Evolutionary conservation across 2,888 invertebrate genomes (phyloP), one percentile per base, ranked within the genome.

Genomic region (Ochropacha duplaris): DNA sequence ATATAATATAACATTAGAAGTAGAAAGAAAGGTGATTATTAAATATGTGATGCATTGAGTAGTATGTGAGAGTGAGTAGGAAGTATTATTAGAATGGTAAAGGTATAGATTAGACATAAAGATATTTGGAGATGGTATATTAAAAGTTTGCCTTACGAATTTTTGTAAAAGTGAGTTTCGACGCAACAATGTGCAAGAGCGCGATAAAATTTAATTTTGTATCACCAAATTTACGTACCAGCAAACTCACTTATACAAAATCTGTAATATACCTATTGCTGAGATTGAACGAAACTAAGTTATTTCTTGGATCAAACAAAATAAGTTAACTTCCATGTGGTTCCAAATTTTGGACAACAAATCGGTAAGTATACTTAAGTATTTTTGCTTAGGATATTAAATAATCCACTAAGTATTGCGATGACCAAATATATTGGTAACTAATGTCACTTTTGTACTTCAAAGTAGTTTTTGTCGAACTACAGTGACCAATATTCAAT

Each of bases 21-120:
- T 89, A 88, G 87, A 76, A 72, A 72, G 69, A 75, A 79, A 77
- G 78, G 86, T 86, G 84, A 86, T 84, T 81, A 72, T 66, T 80
- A 78, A 70, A 77, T 74, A 83, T 86, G 85, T 87, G 86, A 87
- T 87, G 87, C 80, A 80, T 79, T 66, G 65, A 55, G 72, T 79
- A 81, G 79, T 58, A 64, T 58, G 82, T 81, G 79, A 71, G 69
- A 74, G 82, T 83, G 80, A 59, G 72, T 86, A 87, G 80, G 66
- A 61, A 74, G 66, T 68, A 71, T 65, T 66, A 54, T 57, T 64
- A 56, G 59, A 71, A 66, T 65, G 56, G 68, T 65, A 59, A 65
- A 61, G 61, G 65, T 68, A 61, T 62, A 68, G 62, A 58, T 64
- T 74, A 74, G 72, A 68, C 64, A 69, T 65, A 64, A 65, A 72